phyloP scores from a whole-genome alignment of 30 jellyfish, hydroid and myxozoan genomes.

The Aurelia sp. region DNA sequence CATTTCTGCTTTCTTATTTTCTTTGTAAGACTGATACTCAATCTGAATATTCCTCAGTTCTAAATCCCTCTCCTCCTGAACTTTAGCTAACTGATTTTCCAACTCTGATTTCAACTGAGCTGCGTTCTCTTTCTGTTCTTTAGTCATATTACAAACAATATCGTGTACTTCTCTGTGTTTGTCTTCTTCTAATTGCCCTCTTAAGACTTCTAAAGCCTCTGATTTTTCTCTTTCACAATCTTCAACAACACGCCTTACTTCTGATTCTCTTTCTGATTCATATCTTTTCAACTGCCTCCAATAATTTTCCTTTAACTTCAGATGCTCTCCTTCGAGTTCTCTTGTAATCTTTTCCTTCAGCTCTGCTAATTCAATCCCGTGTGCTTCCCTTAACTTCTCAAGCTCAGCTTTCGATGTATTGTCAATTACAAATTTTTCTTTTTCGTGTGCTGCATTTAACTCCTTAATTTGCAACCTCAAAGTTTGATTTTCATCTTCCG shows the following conservation, averaged over 20 bases:
- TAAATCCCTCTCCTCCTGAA: slow-evolving; percentile 68
- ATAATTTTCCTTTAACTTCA: slow-evolving; percentile 42
- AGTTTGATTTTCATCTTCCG: slow-evolving; percentile 73
- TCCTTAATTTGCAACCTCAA: slow-evolving; percentile 28
- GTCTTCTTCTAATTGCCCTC: slow-evolving; percentile 66
- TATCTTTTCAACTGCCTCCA: slow-evolving; percentile 53
- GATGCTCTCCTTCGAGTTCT: slow-evolving; percentile 43
- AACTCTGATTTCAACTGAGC: slow-evolving; percentile 30
- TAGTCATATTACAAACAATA: slow-evolving; percentile 65
- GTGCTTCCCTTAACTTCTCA: slow-evolving; percentile 47
- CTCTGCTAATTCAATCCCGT: slow-evolving; percentile 23
- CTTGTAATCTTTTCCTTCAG: slow-evolving; percentile 14
- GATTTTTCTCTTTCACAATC: slow-evolving; percentile 45
- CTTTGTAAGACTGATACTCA: slow-evolving; percentile 38
- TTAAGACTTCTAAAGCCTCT: slow-evolving; percentile 35
- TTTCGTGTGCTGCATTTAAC: slow-evolving; percentile 36
- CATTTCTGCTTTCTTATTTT: slow-evolving; percentile 42
- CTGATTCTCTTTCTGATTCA: slow-evolving; percentile 55
- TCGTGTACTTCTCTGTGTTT: slow-evolving; percentile 71
- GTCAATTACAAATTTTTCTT: slow-evolving; percentile 21
- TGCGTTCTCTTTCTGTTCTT: slow-evolving; percentile 59
- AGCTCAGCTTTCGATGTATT: slow-evolving; percentile 27
- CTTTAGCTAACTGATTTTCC: slow-evolving; percentile 60
- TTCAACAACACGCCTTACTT: slow-evolving; percentile 25
- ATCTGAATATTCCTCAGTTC: slow-evolving; percentile 58